A percentile compares a stretch with the other conserved stretches of the same genome.
Evolutionary conservation across 2,113 vertebrate species (phyloP).

Genomic region (Oryzias javanicus): DNA sequence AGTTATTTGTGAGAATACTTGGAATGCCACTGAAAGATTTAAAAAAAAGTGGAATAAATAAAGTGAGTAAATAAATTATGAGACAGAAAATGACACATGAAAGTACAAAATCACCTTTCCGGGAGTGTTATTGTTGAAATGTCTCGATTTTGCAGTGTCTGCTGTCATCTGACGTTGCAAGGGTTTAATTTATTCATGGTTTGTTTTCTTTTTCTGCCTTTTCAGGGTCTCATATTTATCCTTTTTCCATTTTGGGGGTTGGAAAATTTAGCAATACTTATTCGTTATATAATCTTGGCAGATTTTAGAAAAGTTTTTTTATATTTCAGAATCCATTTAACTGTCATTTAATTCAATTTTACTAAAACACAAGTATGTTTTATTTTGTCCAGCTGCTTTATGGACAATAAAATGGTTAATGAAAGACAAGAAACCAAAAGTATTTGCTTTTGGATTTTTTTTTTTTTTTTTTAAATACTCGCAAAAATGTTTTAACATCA

Average conservation of each 20-base stretch:
- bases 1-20: no score
- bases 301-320: background rate
- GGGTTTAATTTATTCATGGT: background rate
- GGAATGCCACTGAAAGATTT: no score
- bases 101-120: background rate
- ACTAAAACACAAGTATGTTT: background rate
- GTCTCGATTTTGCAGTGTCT: background rate
- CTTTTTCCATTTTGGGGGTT: no score
- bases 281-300: background rate
- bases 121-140: background rate
- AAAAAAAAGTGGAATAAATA: no score
- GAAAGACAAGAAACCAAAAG: background rate
- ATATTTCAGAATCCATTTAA: background rate
- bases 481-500: background rate
- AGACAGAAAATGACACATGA: background rate
- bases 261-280: no score
- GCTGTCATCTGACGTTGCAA: background rate
- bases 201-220: background rate
- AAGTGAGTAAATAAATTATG: background rate
- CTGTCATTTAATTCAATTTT: background rate
- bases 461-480: no score
- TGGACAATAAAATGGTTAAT: background rate
- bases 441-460: background rate
- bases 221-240: background rate
- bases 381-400: conserved; percentile 10